phyloP scores from a whole-genome alignment of 1,140 invertebrate genomes.

The Drosophila ohnishii region DNA sequence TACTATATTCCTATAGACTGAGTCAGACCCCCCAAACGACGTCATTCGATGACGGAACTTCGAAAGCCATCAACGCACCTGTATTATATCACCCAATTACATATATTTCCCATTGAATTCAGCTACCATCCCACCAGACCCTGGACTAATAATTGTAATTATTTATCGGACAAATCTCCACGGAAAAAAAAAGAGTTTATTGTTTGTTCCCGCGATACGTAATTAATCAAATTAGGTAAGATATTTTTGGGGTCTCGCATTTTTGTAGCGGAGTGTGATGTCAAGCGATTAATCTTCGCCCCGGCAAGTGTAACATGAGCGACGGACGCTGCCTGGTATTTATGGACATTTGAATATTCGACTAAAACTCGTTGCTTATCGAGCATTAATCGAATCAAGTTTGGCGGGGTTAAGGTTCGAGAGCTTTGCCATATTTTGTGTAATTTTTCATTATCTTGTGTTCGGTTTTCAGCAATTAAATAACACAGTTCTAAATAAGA shows the following conservation, averaged over 20 bases:
- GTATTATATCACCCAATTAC: conserved; percentile 45
- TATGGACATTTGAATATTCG: conserved; percentile 44
- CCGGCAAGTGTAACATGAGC: conserved; percentile 72
- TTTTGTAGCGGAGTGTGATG: conserved; percentile 18
- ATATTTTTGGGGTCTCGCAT: conserved; percentile 35
- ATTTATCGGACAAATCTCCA: conserved; percentile 48
- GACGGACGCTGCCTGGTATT: conserved; percentile 45
- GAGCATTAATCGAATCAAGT: conserved; percentile 23
- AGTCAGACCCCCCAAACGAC: conserved; percentile 24
- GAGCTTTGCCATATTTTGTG: conserved; percentile 34
- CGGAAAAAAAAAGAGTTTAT: conserved; percentile 6
- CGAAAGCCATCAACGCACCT: conserved; percentile 16
- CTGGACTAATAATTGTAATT: conserved; percentile 52
- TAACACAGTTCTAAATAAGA: conserved; percentile 39
- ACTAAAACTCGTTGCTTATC: conserved; percentile 37
- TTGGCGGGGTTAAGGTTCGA: conserved; percentile 27
- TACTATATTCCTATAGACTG: conserved; percentile 1
- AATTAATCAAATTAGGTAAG: conserved; percentile 73
- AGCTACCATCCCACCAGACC: conserved; percentile 7
- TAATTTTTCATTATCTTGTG: conserved; percentile 16
- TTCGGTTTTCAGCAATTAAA: conserved; percentile 40
- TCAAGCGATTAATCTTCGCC: conserved; percentile 63
- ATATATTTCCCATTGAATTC: conserved; percentile 23
- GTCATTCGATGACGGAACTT: conserved; percentile 39
- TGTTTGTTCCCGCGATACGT: conserved; percentile 33